phyloP scores from a whole-genome alignment of 2,888 invertebrate species.

The Sympetrum striolatum region DNA sequence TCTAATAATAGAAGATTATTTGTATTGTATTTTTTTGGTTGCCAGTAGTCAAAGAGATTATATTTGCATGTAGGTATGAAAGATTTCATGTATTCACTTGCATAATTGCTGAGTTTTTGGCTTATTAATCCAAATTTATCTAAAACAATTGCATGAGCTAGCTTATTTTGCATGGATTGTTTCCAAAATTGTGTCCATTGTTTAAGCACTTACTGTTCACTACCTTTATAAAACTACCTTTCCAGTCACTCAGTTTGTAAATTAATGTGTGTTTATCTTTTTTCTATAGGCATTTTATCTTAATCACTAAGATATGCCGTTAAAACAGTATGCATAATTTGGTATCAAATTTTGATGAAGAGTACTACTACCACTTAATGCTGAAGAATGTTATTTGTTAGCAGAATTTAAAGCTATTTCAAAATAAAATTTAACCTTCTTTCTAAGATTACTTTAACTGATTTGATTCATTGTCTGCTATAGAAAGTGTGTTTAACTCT shows the following conservation, averaged over 20 bases:
- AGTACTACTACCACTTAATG: too few relatives aligned
- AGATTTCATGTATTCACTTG: background rate
- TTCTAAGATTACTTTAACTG: background rate
- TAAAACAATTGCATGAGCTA: background rate
- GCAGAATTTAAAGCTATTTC: too few relatives aligned
- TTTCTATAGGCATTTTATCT: too few relatives aligned
- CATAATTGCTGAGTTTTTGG: background rate
- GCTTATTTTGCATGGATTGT: slow-evolving; percentile 1
- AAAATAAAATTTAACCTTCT: too few relatives aligned
- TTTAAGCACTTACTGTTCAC: background rate
- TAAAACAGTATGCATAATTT: too few relatives aligned
- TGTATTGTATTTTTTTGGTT: too few relatives aligned
- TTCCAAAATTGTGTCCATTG: background rate
- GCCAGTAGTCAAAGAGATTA: background rate
- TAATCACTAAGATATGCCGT: too few relatives aligned
- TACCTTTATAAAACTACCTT: background rate
- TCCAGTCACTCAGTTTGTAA: background rate
- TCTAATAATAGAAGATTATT: too few relatives aligned
- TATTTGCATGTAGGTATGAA: background rate
- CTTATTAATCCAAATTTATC: background rate
- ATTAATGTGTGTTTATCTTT: background rate
- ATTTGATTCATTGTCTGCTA: background rate
- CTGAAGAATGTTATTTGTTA: too few relatives aligned
- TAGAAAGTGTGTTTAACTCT: background rate
- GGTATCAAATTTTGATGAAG: too few relatives aligned